These are phyloP conservation scores for Melanostoma mellinum DNA, from an alignment of 2,888 invertebrate species.

Conservation along the genomic window DNA sequence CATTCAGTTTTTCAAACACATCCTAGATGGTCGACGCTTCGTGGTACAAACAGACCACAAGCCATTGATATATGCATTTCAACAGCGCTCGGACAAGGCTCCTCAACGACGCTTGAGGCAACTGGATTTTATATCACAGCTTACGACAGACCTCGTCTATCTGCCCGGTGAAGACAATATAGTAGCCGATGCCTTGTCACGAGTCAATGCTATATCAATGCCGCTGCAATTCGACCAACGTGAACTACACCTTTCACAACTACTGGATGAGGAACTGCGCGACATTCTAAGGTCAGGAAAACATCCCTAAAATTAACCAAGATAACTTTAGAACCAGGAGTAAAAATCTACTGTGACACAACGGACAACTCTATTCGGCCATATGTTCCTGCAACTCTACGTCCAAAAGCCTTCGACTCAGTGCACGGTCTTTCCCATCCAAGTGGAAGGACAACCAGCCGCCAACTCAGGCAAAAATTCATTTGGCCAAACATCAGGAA, in stretches of 20 bases:
- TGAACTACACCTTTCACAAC: conserved; percentile 26
- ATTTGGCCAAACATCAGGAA: conserved; percentile 39
- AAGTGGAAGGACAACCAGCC: conserved; percentile 17
- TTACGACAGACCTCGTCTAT: conserved; percentile 36
- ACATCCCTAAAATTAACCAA: conserved; percentile 28
- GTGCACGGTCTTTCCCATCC: conserved; percentile 31
- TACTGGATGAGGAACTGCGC: conserved; percentile 11
- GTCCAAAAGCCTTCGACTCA: conserved; percentile 42
- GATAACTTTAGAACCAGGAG: conserved; percentile 16
- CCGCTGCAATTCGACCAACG: conserved; percentile 17
- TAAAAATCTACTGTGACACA: conserved; percentile 38
- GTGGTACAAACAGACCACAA: conserved; percentile 34
- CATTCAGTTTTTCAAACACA: conserved; percentile 23
- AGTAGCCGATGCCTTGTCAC: conserved; percentile 48
- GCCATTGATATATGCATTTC: conserved; percentile 14
- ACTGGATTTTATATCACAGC: conserved; percentile 45
- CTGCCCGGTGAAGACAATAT: conserved; percentile 30
- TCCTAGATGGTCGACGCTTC: conserved; percentile 31
- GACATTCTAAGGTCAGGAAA: conserved; percentile 8
- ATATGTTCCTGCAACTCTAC: conserved; percentile 21
- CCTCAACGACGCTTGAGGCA: conserved; percentile 22
- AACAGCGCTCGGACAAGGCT: conserved; percentile 20
- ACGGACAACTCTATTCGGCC: conserved; percentile 29
- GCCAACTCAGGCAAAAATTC: conserved; percentile 41
- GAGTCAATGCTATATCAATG: conserved; percentile 33